These are phyloP conservation scores for Columba livia DNA, from an alignment of 2,113 vertebrate species.

Conservation along the genomic window DNA sequence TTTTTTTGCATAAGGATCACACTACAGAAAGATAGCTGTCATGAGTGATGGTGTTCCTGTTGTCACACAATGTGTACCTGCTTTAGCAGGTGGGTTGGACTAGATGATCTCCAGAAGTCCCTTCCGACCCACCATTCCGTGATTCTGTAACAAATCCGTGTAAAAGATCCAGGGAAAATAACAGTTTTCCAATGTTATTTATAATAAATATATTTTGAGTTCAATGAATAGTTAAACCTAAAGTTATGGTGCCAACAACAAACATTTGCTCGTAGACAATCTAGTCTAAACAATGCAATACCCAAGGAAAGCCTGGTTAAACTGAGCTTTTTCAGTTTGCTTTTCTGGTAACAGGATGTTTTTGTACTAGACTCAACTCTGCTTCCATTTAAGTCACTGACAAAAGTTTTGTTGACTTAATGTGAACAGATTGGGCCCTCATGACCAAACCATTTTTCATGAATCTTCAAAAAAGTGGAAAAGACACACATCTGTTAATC, in stretches of 20 bases:
- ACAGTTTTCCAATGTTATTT: background rate
- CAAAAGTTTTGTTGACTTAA: background rate
- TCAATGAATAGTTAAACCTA: background rate
- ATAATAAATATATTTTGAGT: background rate
- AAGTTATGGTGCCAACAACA: background rate
- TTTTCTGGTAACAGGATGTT: background rate
- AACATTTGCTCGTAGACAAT: background rate
- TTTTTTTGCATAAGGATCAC: background rate
- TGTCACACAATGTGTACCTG: background rate
- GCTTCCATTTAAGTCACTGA: background rate
- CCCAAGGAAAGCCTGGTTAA: background rate
- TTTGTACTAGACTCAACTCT: background rate
- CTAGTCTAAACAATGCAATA: background rate
- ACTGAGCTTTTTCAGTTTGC: background rate
- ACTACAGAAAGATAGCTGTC: background rate
- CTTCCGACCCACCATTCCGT: no score
- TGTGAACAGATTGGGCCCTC: background rate
- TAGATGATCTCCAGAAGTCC: no score
- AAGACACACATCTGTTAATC: background rate
- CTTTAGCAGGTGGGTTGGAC: no score
- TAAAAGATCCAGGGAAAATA: background rate
- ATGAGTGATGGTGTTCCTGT: background rate
- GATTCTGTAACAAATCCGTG: background rate
- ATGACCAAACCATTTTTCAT: background rate
- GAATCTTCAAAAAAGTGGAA: background rate